Conservation (phyloP, 1,140 invertebrate genomes). For the Drosophila lini region DNA sequence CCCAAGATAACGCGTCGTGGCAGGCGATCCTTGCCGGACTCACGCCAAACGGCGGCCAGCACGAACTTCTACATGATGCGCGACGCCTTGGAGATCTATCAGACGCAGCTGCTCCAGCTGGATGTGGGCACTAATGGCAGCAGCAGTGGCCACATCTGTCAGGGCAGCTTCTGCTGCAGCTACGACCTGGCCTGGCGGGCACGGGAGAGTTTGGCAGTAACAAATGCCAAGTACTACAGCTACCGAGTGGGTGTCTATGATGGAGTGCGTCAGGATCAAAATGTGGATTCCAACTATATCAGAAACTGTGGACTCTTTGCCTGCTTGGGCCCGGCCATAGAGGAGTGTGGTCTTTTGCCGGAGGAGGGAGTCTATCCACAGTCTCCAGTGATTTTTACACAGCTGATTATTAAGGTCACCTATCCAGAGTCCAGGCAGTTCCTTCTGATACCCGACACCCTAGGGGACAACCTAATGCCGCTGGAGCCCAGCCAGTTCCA, state of each 20-base stretch:
- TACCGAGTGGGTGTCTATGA: constrained; percentile 69
- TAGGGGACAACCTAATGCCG: constrained; percentile 59
- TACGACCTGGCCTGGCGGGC: constrained; percentile 55
- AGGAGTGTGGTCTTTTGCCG: constrained; percentile 55
- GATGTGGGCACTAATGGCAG: not conserved
- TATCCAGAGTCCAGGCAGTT: constrained; percentile 48
- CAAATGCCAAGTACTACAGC: constrained; percentile 19
- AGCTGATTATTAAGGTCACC: constrained; percentile 38
- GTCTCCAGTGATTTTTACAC: constrained; percentile 37
- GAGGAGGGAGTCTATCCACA: not conserved
- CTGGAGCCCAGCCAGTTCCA: constrained; percentile 58
- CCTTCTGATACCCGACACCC: constrained; percentile 57
- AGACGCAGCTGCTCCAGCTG: constrained; percentile 29
- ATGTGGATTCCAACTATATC: constrained; percentile 53
- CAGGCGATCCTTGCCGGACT: not conserved
- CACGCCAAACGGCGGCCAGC: not conserved
- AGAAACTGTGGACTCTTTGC: constrained; percentile 67
- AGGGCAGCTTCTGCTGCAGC: constrained; percentile 61
- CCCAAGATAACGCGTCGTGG: constrained; percentile 39
- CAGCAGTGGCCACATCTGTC: constrained; percentile 24
- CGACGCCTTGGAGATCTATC: constrained; percentile 58
- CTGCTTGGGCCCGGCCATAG: constrained; percentile 54
- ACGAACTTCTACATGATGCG: constrained; percentile 53
- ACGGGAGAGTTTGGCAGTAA: not conserved
- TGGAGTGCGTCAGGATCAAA: constrained; percentile 60